These are phyloP conservation scores for Sarcophaga caerulescens DNA, from an alignment of 2,888 invertebrate genomes.

Conservation along the genomic window DNA sequence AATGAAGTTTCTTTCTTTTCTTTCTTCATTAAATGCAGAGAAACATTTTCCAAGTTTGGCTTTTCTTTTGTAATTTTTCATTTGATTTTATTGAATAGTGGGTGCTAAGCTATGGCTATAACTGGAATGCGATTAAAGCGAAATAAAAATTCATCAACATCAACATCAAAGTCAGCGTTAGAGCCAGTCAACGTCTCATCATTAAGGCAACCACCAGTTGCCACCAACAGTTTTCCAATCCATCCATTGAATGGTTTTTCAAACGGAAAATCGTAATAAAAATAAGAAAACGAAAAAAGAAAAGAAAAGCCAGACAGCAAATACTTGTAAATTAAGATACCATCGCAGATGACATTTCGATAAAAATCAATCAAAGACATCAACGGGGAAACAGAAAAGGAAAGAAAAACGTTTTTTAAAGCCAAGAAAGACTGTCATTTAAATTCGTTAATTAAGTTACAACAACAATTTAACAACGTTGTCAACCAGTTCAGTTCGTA, in stretches of 20 bases:
- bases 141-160: conserved; percentile 19
- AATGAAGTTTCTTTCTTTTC: not conserved
- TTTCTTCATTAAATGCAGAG: not conserved
- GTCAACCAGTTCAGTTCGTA: conserved; percentile 39
- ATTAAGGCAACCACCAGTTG: not conserved
- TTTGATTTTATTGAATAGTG: conserved; percentile 43
- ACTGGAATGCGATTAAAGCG: not conserved
- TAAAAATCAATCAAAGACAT: conserved; percentile 59
- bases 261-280: conserved; percentile 3
- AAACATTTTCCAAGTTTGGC: not conserved
- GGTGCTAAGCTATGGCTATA: conserved; percentile 15
- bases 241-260: not conserved
- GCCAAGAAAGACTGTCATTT: conserved; percentile 32
- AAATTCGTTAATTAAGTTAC: conserved; percentile 59
- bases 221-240: not conserved
- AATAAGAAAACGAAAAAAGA: conserved; percentile 16
- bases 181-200: not conserved
- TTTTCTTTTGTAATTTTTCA: not conserved
- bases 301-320: no score
- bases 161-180: not conserved
- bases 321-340: conserved; percentile 43
- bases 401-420: not conserved
- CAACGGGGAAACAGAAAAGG: not conserved
- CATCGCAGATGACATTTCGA: conserved; percentile 46
- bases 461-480: conserved; percentile 46